Conservation (phyloP, 2,113 vertebrate genomes). For the Phylloscopus whistleri region DNA sequence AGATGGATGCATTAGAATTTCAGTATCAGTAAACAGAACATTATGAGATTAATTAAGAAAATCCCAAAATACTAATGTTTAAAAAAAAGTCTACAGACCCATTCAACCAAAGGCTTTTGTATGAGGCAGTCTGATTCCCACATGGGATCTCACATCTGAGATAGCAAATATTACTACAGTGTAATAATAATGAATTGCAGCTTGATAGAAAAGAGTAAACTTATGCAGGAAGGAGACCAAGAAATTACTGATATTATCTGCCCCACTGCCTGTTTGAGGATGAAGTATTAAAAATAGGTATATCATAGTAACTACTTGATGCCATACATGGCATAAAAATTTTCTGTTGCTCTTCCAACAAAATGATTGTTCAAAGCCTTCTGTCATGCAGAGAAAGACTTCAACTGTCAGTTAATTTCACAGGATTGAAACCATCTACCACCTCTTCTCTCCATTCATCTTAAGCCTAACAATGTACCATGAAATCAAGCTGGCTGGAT, state of each 20-base stretch:
- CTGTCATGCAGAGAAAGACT: background rate
- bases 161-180: background rate
- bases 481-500: background rate
- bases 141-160: background rate
- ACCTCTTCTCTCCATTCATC: background rate
- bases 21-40: background rate
- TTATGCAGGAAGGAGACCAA: background rate
- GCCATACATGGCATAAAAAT: background rate
- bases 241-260: conserved; percentile 44
- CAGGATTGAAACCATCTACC: background rate
- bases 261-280: background rate
- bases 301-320: background rate
- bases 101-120: conserved; percentile 7
- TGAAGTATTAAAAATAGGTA: background rate
- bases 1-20: background rate
- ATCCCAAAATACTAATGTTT: background rate
- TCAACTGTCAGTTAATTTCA: background rate
- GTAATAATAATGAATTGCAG: conserved; percentile 6
- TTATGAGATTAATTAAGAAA: conserved; percentile 25
- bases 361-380: background rate
- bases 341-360: background rate
- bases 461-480: background rate
- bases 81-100: background rate
- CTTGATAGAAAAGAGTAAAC: conserved; percentile 5
- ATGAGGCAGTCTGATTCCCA: background rate